Conservation (phyloP, 2,888 invertebrate genomes). For the Tanytarsus gracilentus region DNA sequence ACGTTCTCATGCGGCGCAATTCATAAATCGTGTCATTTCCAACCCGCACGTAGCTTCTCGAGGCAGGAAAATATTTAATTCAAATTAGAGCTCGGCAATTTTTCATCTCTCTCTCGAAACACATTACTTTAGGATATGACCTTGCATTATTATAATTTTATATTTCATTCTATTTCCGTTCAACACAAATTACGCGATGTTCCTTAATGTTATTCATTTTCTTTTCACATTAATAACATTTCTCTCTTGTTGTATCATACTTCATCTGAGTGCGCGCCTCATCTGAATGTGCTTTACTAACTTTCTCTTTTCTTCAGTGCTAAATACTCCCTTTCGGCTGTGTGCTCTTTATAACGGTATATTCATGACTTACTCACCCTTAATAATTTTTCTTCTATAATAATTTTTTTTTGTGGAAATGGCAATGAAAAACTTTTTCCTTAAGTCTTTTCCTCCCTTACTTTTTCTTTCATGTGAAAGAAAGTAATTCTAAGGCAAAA, state of each 20-base stretch:
- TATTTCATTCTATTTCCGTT: conserved; percentile 25
- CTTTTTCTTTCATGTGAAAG: neutral
- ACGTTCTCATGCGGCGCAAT: too few relatives aligned
- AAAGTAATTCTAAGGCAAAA: neutral
- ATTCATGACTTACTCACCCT: conserved; percentile 6
- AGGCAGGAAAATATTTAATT: too few relatives aligned
- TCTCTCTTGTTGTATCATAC: conserved; percentile 9
- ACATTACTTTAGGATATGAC: neutral
- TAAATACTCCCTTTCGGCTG: neutral
- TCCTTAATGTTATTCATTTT: conserved; percentile 16
- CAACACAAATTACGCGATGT: conserved; percentile 15
- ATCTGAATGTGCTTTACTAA: neutral
- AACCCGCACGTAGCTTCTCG: too few relatives aligned
- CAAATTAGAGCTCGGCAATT: too few relatives aligned
- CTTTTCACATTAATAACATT: conserved; percentile 10
- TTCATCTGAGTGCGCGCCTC: too few relatives aligned
- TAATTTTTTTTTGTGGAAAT: conserved; percentile 2
- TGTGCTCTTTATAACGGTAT: conserved; percentile 3
- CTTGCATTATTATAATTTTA: conserved; percentile 11
- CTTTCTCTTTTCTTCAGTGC: neutral
- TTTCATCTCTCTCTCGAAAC: neutral
- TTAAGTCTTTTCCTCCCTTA: neutral
- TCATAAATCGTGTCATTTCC: too few relatives aligned
- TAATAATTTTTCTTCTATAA: conserved; percentile 2
- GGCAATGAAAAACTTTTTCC: neutral